Base-by-base conservation (phyloP, 2,888 invertebrate species). In the Halictus ligatus region DNA sequence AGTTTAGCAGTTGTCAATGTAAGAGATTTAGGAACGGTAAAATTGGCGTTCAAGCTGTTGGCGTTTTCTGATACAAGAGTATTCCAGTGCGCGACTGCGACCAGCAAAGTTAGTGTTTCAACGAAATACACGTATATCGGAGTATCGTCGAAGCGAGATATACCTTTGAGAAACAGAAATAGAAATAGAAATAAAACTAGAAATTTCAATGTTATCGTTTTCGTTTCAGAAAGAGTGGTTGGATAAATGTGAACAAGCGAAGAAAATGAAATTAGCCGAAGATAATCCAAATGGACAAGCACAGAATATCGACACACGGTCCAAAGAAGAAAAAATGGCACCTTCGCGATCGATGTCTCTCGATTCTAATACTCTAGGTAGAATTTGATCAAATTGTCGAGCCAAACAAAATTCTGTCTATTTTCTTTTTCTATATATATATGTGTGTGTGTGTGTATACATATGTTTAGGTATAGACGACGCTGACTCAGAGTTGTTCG, bases 1-100 rank as follows among this genome's bases (percentile, higher is more conserved):
- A 98, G 97, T 94, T 96, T 99, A 91, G 99, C 99, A 40, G 98
- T 99, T 46, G 99, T 99, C 0, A 99, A 99, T 95, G 98, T 99
- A 77, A 96, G 98, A 92, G 98, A 99, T 95, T 96, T 98, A 86
- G 98, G 98, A 76, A 98, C 97, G 87, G 97, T 98, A 0, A 98
- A 98, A 94, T 97, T 99, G 95, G 98, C 98, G 7, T 99, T 99
- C 93, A 99, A 99, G 95, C 97, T 99, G 15, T 96, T 99, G 89
- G 98, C 98, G 78, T 99, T 99, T 93, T 99, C 99, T 40, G 98
- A 99, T 90, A 98, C 98, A 0, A 97, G 98, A 94, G 97, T 99
- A 75, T 99, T 98, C 95, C 98, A 99, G 94, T 98, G 98, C 92
- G 97, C 98, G 87, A 98, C 98, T 90, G 96, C 97, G 93, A 96